Evolutionary conservation across 2,888 invertebrate species (phyloP), one percentile per base, ranked within the genome.

Genomic region (Drosophila falleni): DNA sequence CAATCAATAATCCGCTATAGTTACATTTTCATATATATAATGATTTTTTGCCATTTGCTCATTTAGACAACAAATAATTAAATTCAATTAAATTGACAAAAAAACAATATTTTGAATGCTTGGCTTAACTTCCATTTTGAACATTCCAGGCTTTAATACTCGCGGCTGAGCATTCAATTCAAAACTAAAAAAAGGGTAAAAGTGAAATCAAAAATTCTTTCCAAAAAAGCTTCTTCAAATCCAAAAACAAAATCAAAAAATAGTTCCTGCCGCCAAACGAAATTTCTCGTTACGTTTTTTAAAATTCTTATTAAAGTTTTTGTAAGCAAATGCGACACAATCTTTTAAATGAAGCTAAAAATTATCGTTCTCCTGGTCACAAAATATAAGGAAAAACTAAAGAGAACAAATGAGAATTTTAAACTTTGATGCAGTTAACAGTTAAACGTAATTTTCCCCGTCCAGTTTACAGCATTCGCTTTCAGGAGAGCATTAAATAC

Each of bases 211-310:
- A 44, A 44, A 44, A 23, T 8, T 44, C 3, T 42, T 37, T 2
- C 6, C 37, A 37, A n/a, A 37, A 37, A n/a, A 37, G 33, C 33
- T 50, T 19, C 16, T 47, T 31, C 4, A 41, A 53, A 41, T 9
- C 9, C 37, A 26, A 10, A 46, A 23, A 50, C 13, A 44, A 13
- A 10, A 6, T 5, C n/a, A n/a, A 11, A 42, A 42, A 62, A 47
- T 51, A 69, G 70, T 71, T 71, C 69, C 55, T 71, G 61, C 51
- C 62, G 55, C 62, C 62, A 51, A 62, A 19, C 15, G 46, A 66
- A 49, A 67, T 55, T 54, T n/a, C 4, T 44, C 42, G 31, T 33
- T 60, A 35, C 23, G n/a, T 5, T 46, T 5, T 23, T 29, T 8
- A 33, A 19, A 29, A n/a, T 33, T 31, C 42, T 37, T 54, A 29